These are phyloP conservation scores for Aptenodytes patagonicus DNA, from an alignment of 2,113 vertebrate species.

Conservation along the genomic window DNA sequence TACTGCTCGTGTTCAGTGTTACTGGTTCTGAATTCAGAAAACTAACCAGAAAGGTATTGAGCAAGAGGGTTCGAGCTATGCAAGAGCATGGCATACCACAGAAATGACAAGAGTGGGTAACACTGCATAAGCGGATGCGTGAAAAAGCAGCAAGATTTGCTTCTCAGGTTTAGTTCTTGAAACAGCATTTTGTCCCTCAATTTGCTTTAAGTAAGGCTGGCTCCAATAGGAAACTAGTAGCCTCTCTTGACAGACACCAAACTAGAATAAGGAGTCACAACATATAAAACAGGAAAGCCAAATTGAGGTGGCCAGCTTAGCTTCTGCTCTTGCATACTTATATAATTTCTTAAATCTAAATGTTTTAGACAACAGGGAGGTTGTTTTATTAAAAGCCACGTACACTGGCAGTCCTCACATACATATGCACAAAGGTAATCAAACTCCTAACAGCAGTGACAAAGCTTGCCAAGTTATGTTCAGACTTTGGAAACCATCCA, in stretches of 20 bases:
- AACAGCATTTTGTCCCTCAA: not conserved
- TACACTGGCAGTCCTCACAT: not conserved
- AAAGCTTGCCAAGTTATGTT: constrained; percentile 33
- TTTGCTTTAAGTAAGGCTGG: not conserved
- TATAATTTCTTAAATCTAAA: not conserved
- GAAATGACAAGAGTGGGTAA: not conserved
- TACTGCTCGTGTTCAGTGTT: accelerated
- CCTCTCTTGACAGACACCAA: not conserved
- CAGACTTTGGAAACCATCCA: constrained; percentile 44
- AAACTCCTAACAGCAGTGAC: not conserved
- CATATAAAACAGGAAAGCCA: not conserved
- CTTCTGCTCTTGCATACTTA: not conserved
- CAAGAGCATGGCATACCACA: not conserved
- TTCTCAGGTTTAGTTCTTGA: not conserved
- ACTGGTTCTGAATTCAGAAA: not conserved
- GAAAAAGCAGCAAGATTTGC: not conserved
- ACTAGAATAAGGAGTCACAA: not conserved
- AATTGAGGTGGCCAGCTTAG: not conserved
- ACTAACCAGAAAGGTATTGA: not conserved
- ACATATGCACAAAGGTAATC: constrained; percentile 50
- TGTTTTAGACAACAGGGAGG: not conserved
- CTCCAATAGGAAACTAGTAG: not conserved
- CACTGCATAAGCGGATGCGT: accelerated
- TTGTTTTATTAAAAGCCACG: not conserved
- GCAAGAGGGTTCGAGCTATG: accelerated